Percentiles rank a stretch among this genome's conserved stretches.
phyloP scores from a whole-genome alignment of 1,140 invertebrate genomes.

The Drosophila virilis region DNA sequence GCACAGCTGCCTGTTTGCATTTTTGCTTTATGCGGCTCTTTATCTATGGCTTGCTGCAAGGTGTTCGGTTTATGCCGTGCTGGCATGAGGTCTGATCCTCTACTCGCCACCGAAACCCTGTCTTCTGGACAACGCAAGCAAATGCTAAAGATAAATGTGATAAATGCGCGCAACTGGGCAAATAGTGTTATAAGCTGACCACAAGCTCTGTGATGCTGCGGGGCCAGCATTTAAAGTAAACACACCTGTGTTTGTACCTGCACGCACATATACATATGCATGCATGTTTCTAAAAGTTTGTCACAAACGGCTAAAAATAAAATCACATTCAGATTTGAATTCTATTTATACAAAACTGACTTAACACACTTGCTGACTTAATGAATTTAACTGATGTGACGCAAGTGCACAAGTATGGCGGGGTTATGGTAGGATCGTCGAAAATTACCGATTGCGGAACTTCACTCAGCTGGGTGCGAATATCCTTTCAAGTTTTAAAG shows the following conservation, averaged over 20 bases:
- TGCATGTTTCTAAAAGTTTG: too few relatives aligned
- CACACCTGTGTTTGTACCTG: neutral
- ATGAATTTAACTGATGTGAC: too few relatives aligned
- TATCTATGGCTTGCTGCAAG: conserved; percentile 60
- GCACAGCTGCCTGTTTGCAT: conserved; percentile 74
- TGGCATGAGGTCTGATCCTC: neutral
- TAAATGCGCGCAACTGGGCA: conserved; percentile 71
- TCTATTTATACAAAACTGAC: too few relatives aligned
- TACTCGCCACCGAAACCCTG: neutral
- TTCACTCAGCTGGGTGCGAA: neutral
- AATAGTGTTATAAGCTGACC: conserved; percentile 78
- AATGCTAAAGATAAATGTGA: conserved; percentile 74
- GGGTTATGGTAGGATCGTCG: too few relatives aligned
- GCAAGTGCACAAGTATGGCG: too few relatives aligned
- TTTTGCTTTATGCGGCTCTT: conserved; percentile 67
- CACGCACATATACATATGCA: conserved; percentile 4
- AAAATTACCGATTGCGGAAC: too few relatives aligned
- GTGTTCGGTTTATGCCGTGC: conserved; percentile 22
- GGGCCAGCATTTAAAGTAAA: conserved; percentile 26
- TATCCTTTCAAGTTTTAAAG: too few relatives aligned
- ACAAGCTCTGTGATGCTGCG: conserved; percentile 55
- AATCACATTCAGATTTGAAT: too few relatives aligned
- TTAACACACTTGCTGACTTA: too few relatives aligned
- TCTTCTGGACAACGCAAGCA: conserved; percentile 31
- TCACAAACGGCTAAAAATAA: too few relatives aligned